These are phyloP conservation scores for Cyphomyrus plagiostoma DNA, from an alignment of 2,113 vertebrate genomes.

Conservation along the genomic window DNA sequence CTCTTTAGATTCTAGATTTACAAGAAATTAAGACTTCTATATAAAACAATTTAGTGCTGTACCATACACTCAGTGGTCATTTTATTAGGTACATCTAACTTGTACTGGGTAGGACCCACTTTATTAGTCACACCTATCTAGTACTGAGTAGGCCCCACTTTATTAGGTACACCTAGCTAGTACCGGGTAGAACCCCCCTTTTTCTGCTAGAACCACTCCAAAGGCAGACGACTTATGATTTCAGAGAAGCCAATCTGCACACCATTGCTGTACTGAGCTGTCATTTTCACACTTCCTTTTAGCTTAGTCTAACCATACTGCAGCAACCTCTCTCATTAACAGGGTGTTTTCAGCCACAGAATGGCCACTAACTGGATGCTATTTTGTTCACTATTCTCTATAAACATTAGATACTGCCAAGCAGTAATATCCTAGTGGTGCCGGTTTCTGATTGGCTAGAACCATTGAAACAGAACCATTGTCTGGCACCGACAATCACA, in stretches of 20 bases:
- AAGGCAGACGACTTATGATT: neutral
- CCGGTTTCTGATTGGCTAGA: neutral
- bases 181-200: neutral
- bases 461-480: neutral
- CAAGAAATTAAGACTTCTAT: neutral
- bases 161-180: neutral
- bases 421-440: neutral
- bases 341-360: neutral
- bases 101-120: neutral
- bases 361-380: neutral
- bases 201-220: neutral
- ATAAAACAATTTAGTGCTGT: neutral
- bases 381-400: neutral
- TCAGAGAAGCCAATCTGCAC: neutral
- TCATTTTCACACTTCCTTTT: neutral
- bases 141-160: neutral
- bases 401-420: neutral
- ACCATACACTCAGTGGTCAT: neutral
- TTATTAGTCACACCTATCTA: neutral
- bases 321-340: neutral
- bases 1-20: slow-evolving; percentile 54
- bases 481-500: neutral
- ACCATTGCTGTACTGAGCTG: neutral
- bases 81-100: neutral
- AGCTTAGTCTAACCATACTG: neutral